phyloP scores from a whole-genome alignment of 2,888 invertebrate genomes.

The Neria commutata region DNA sequence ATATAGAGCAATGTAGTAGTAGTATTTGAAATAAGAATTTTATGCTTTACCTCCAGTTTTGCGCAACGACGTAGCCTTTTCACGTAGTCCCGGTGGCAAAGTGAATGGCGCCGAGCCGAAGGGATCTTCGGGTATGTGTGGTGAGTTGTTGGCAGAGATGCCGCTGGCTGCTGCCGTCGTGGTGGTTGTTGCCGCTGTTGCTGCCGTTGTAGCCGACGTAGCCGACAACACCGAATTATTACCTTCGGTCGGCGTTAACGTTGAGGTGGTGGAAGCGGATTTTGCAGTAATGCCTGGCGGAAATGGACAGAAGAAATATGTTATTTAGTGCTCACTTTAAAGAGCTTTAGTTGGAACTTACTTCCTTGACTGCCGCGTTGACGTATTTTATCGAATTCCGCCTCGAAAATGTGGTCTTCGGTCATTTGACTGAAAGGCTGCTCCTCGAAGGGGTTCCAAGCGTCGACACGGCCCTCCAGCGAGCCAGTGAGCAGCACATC shows the following conservation, averaged over 20 bases:
- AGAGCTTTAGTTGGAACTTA: conserved; percentile 60
- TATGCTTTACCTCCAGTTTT: conserved; percentile 64
- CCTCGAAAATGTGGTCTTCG: conserved; percentile 82
- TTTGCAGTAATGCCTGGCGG: conserved; percentile 57
- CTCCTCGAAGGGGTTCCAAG: conserved; percentile 87
- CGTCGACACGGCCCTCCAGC: conserved; percentile 64
- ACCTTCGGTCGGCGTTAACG: conserved; percentile 58
- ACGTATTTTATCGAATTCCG: conserved; percentile 81
- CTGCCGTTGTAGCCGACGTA: conserved; percentile 18
- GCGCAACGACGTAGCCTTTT: conserved; percentile 59
- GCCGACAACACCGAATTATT: conserved; percentile 37
- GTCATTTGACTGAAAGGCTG: conserved; percentile 75
- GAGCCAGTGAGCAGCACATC: conserved; percentile 38
- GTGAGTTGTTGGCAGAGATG: conserved; percentile 24
- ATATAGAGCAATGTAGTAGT: not conserved
- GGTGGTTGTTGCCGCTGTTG: conserved; percentile 33
- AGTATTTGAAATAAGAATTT: conserved; percentile 43
- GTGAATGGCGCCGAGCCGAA: conserved; percentile 84
- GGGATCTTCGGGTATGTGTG: conserved; percentile 70
- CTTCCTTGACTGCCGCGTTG: conserved; percentile 77
- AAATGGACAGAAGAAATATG: not conserved
- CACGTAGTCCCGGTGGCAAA: conserved; percentile 66
- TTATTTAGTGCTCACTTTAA: not conserved
- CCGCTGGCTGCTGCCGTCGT: conserved; percentile 9
- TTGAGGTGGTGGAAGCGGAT: conserved; percentile 59